Base-by-base conservation (phyloP, 2,113 vertebrate species). In the Channa maculata region DNA sequence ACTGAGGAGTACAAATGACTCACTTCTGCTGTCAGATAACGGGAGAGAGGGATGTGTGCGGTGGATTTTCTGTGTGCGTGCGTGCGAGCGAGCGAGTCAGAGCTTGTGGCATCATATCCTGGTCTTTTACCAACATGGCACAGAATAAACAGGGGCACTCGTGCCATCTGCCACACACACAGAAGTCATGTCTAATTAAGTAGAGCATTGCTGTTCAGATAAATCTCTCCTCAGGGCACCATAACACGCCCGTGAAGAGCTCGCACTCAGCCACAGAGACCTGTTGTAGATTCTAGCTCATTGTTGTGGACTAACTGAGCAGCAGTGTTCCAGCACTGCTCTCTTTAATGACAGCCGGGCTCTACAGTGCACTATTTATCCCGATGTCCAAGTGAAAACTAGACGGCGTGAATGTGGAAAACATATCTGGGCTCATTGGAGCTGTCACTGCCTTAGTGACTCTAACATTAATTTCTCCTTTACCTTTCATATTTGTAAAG, bases 161-260 rank as follows among this genome's bases (percentile, higher is more conserved):
- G 74, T 65, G 39, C 82, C 75, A 79, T 83, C 82, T 80, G 77
- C 7, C 59, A 46, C 62, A 43, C 12, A 36, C 24, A 65, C 2
- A 39, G 5, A 8, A 71, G 46, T 67, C 67, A 63, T 77, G 55
- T 79, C 58, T 80, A 61, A 86, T 82, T 72, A 73, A 80, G 52
- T 9, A n/a, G 75, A 75, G 74, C 41, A 58, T 46, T 59, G 63
- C 66, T 39, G 62, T 41, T 77, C 15, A 39, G 70, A 67, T 73
- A 39, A 65, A 54, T 36, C 44, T 71, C 49, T 71, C 72, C 66
- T 80, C 24, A 0, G 76, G 70, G 73, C 80, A n/a, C 41, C 64
- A 39, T 12, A n/a, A 69, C 72, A 12, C 1, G 69, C 8, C 64
- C 11, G n/a, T 48, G 65, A 69, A 57, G 33, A 48, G 53, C 52